Conservation (phyloP, 2,797 vertebrate species). For the Gallinago solitaria region DNA sequence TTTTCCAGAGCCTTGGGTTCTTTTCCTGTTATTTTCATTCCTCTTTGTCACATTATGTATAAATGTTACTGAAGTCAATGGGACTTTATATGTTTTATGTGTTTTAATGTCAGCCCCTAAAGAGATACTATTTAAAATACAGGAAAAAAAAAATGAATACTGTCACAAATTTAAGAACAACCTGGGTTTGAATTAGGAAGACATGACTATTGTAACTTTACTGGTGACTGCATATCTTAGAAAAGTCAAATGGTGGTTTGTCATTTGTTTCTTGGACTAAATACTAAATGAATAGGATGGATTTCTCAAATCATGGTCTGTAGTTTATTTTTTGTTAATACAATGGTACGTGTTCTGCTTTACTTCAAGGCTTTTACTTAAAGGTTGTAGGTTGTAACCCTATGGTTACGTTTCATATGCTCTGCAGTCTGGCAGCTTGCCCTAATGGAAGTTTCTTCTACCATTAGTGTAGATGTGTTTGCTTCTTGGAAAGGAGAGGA, state of each 20-base stretch:
- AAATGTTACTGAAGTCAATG: not conserved
- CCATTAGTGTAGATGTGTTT: not conserved
- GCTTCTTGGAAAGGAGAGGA: not conserved
- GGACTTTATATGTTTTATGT: not conserved
- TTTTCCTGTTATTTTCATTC: not conserved
- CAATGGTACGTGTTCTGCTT: not conserved
- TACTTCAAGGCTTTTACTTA: not conserved
- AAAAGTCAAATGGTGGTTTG: not conserved
- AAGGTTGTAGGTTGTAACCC: not conserved
- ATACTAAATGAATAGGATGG: not conserved
- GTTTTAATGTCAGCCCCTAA: not conserved
- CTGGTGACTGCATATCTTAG: not conserved
- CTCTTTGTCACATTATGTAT: not conserved
- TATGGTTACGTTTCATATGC: not conserved
- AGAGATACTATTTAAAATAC: not conserved
- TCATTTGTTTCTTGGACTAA: not conserved
- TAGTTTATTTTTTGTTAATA: not conserved
- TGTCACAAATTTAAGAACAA: not conserved
- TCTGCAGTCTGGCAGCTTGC: not conserved
- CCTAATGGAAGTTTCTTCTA: not conserved
- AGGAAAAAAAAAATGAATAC: not conserved
- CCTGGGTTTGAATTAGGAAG: not conserved
- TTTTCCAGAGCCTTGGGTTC: not conserved
- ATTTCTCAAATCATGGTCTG: not conserved
- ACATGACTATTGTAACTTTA: not conserved